These are phyloP conservation scores for Leucosticte australis DNA, from an alignment of 2,113 vertebrate genomes.

Conservation along the genomic window DNA sequence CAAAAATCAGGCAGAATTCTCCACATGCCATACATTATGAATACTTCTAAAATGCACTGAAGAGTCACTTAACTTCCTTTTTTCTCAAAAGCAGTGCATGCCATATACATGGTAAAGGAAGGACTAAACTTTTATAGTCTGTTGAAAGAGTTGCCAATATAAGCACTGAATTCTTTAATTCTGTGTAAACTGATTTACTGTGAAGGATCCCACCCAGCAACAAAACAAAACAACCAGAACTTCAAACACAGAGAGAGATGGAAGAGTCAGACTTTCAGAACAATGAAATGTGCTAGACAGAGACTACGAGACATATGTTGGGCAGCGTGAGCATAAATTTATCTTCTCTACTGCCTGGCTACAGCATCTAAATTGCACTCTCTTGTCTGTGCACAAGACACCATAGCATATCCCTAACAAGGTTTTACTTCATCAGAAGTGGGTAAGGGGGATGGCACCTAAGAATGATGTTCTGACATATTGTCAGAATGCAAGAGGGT, in stretches of 20 bases:
- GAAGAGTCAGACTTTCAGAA: background rate
- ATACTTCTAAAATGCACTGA: background rate
- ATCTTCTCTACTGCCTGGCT: background rate
- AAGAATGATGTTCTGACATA: background rate
- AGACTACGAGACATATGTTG: background rate
- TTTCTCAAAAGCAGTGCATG: background rate
- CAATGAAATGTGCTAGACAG: background rate
- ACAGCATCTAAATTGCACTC: background rate
- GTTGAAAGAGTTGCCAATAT: background rate
- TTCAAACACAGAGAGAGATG: background rate
- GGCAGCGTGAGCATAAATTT: background rate
- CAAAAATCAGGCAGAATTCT: background rate
- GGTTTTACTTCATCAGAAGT: background rate
- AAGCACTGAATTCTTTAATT: conserved; percentile 48
- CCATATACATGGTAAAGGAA: background rate
- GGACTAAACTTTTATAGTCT: background rate
- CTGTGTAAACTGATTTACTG: conserved; percentile 1
- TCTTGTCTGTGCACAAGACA: background rate
- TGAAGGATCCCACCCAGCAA: conserved; percentile 68
- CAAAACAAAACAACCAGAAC: conserved; percentile 60
- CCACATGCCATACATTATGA: background rate
- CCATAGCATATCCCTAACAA: background rate
- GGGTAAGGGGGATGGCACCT: background rate
- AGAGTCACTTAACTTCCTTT: background rate
- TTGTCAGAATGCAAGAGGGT: background rate